A percentile compares a stretch with the other conserved stretches of the same genome.
Conservation (phyloP, 2,797 vertebrate species). For the Alauda arvensis region DNA sequence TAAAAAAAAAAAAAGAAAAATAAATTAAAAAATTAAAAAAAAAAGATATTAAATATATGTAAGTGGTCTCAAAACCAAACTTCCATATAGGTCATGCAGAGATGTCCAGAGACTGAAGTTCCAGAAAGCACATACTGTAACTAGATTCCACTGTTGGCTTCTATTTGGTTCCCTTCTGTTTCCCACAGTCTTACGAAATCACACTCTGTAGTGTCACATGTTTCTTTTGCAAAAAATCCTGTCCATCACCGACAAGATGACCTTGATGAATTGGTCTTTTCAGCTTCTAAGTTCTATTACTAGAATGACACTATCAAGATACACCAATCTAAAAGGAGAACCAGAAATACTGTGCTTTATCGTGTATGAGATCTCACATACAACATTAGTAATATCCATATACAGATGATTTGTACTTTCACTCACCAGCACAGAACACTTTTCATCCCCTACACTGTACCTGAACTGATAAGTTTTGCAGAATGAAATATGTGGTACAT, state of each 20-base stretch:
- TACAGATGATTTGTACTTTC: background rate
- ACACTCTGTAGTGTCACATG: fast-evolving
- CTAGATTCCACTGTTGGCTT: background rate
- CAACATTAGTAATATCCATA: background rate
- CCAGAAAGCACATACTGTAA: background rate
- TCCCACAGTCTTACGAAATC: background rate
- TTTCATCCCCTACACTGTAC: background rate
- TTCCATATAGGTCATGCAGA: background rate
- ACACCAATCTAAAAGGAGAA: background rate
- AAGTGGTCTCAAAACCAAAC: background rate
- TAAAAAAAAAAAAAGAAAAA: slow-evolving; percentile 37
- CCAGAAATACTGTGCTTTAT: background rate
- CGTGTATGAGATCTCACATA: background rate
- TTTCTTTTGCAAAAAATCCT: background rate
- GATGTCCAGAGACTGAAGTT: background rate
- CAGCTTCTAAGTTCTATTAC: background rate
- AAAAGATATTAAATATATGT: background rate
- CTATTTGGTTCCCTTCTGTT: background rate
- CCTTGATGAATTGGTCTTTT: background rate
- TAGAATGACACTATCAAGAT: background rate
- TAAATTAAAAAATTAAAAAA: background rate
- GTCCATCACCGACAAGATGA: background rate
- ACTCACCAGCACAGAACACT: background rate
- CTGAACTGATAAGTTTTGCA: background rate
- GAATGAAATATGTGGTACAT: background rate